Evolutionary conservation across 1,140 invertebrate species (phyloP).

Genomic region (Drosophila asahinai): DNA sequence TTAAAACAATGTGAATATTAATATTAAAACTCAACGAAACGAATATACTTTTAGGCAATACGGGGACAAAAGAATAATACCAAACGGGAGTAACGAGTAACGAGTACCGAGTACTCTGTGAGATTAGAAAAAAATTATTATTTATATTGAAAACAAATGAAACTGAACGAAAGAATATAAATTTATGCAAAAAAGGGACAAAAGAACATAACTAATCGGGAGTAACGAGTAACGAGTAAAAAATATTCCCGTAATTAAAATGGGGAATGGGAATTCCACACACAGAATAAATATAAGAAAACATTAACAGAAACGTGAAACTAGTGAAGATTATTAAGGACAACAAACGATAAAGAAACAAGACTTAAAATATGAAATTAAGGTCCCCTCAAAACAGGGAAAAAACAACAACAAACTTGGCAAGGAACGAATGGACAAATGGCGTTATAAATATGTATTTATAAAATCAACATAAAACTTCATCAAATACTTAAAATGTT

Average conservation of each 20-base stretch:
- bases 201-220: no score
- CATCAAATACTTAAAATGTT: not conserved
- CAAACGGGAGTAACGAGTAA: not conserved
- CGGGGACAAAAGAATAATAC: not conserved
- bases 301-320: not conserved
- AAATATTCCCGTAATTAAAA: not conserved
- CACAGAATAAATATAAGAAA: not conserved
- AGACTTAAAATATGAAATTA: not conserved
- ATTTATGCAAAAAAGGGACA: no score
- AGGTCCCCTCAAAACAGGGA: not conserved
- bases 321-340: conserved; percentile 1
- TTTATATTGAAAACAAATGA: no score
- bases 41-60: not conserved
- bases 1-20: no score
- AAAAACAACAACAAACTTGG: conserved; percentile 11
- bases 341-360: conserved; percentile 9
- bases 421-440: not conserved
- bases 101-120: not conserved
- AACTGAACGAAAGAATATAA: no score
- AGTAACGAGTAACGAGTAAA: no score
- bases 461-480: not conserved
- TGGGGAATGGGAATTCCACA: not conserved
- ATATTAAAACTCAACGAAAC: not conserved
- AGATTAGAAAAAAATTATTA: no score
- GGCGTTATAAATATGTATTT: not conserved